phyloP scores from a whole-genome alignment of 1,140 invertebrate species.

The Bombus polaris region DNA sequence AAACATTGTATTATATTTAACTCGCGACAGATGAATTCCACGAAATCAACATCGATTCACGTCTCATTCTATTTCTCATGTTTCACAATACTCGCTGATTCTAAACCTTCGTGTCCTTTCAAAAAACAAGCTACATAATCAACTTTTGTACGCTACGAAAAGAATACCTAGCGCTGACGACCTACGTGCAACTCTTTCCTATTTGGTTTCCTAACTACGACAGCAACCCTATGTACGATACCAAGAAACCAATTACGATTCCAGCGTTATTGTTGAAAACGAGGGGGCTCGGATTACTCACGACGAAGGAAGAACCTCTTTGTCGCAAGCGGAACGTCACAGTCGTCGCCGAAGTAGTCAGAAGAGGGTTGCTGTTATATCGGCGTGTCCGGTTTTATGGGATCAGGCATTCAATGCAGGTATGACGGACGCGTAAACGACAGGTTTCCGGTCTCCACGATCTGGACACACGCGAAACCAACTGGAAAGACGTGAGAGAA shows the following conservation, averaged over 20 bases:
- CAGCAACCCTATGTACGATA: constrained; percentile 43
- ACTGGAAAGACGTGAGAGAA: constrained; percentile 6
- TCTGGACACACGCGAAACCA: constrained; percentile 44
- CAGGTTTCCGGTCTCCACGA: constrained; percentile 58
- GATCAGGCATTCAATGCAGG: constrained; percentile 7
- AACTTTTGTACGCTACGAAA: background rate
- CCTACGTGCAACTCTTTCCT: background rate
- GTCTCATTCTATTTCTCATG: background rate
- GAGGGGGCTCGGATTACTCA: constrained; percentile 48
- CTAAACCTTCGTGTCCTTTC: background rate
- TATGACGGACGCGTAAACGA: constrained; percentile 61
- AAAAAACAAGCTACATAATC: background rate
- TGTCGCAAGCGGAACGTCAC: constrained; percentile 44
- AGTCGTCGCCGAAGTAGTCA: constrained; percentile 26
- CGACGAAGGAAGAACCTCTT: constrained; percentile 12
- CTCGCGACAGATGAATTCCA: background rate
- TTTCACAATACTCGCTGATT: background rate
- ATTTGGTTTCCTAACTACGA: constrained; percentile 13
- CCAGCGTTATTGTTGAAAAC: constrained; percentile 56
- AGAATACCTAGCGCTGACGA: background rate
- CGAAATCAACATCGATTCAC: background rate
- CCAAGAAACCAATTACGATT: constrained; percentile 65
- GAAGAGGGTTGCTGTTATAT: constrained; percentile 53
- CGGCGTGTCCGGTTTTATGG: constrained; percentile 50
- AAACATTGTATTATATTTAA: background rate